Evolutionary conservation across 2,888 invertebrate genomes (phyloP), one percentile per base, ranked within the genome.

Genomic region (Scelioninae gen. 2): DNA sequence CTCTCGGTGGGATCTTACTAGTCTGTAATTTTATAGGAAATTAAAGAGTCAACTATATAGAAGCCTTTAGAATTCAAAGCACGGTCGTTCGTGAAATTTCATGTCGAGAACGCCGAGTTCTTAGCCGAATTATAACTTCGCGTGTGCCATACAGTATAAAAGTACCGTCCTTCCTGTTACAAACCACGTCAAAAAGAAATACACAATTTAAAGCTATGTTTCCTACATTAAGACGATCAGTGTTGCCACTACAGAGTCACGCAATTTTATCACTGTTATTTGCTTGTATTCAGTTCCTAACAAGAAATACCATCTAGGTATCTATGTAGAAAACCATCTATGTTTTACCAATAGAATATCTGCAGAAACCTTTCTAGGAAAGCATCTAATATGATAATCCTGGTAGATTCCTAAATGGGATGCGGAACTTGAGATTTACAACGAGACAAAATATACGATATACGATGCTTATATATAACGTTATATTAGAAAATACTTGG

Each of bases 161-260:
- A 73, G 76, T 75, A 77, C 79, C 79, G 79, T 79, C 79, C 79
- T 78, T 75, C 76, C 75, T 73, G 13, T 60, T 60, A 41, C 11
- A 11, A 52, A 63, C 43, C 19, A 48, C 10, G 37, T 50, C 41
- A 58, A 61, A 53, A 58, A 43, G 31, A 48, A 6, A 46, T 19
- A 41, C 2, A 15, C 45, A 19, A n/a, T n/a, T n/a, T n/a, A n/a
- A n/a, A n/a, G n/a, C n/a, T n/a, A n/a, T n/a, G n/a, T n/a, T n/a
- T n/a, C 37, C 46, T 22, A 22, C 39, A 41, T 4, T 11, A 45
- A 31, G 57, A 48, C 71, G 71, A 64, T 50, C 28, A 64, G 71
- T 71, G 71, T 71, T 71, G 71, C 71, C 71, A 71, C 9, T 58
- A 58, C 31, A 6, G 39, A 22, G 43, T 25, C 3, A 9, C 45